phyloP scores from a whole-genome alignment of 2,888 invertebrate genomes.

The Callimorpha dominula region DNA sequence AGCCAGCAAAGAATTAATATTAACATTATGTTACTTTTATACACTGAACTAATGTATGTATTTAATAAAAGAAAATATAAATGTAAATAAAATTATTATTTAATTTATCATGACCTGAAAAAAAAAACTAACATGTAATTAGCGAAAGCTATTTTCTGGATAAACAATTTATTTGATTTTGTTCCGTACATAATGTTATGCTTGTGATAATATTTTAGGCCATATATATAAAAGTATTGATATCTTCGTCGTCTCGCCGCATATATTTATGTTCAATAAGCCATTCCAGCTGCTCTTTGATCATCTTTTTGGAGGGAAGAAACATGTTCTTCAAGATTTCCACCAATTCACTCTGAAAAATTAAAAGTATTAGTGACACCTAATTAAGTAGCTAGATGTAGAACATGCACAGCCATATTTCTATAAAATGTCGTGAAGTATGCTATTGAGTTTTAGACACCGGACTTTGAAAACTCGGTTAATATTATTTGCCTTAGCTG shows the following conservation, averaged over 20 bases:
- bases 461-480: no score
- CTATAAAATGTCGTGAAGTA: no score
- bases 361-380: conserved; percentile 19
- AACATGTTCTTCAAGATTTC: conserved; percentile 99
- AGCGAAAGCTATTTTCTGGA: conserved; percentile 53
- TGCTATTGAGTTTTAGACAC: no score
- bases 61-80: conserved; percentile 55
- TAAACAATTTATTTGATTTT: conserved; percentile 79
- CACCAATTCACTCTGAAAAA: conserved; percentile 94
- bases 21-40: conserved; percentile 72
- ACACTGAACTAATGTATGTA: conserved; percentile 58
- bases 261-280: conserved; percentile 99
- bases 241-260: conserved; percentile 98
- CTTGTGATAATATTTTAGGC: conserved; percentile 87
- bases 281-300: conserved; percentile 99
- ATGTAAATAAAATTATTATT: conserved; percentile 53
- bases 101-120: conserved; percentile 48
- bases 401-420: not conserved
- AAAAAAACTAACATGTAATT: conserved; percentile 35
- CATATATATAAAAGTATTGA: conserved; percentile 99
- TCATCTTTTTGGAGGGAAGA: conserved; percentile 99
- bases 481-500: no score
- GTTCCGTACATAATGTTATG: conserved; percentile 56
- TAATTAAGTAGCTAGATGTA: not conserved
- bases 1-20: conserved; percentile 89